Percentiles rank a stretch among this genome's conserved stretches.
phyloP scores from a whole-genome alignment of 1,140 invertebrate genomes.

The Drosophila carrolli region DNA sequence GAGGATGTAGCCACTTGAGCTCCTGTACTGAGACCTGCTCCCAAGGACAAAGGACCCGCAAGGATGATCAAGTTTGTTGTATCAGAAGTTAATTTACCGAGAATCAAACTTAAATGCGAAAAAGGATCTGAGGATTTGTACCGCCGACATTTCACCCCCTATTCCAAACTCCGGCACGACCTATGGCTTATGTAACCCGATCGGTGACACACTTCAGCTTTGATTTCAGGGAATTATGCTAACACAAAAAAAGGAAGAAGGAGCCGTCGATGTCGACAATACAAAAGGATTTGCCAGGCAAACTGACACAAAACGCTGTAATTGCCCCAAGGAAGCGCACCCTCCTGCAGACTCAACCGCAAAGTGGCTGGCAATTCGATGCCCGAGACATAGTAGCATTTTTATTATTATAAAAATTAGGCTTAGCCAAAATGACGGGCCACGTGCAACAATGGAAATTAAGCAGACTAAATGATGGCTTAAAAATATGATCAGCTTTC shows the following conservation, averaged over 20 bases:
- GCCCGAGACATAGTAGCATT: slow-evolving; percentile 42
- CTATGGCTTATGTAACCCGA: slow-evolving; percentile 66
- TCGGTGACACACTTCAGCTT: slow-evolving; percentile 78
- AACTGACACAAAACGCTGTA: slow-evolving; percentile 84
- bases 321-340: slow-evolving; percentile 54
- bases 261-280: slow-evolving; percentile 34
- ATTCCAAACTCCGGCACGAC: slow-evolving; percentile 17
- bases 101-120: slow-evolving; percentile 79
- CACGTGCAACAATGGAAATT: slow-evolving; percentile 63
- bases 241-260: slow-evolving; percentile 35
- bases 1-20: slow-evolving; percentile 69
- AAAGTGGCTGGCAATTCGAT: slow-evolving; percentile 59
- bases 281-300: slow-evolving; percentile 68
- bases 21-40: slow-evolving; percentile 4
- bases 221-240: slow-evolving; percentile 78
- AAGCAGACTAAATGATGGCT: slow-evolving; percentile 33
- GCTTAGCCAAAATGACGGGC: slow-evolving; percentile 59
- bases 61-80: slow-evolving; percentile 39
- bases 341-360: slow-evolving; percentile 44
- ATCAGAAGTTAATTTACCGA: slow-evolving; percentile 82
- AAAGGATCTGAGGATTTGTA: slow-evolving; percentile 58
- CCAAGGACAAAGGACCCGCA: slow-evolving; percentile 61
- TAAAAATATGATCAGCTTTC: slow-evolving; percentile 24
- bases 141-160: slow-evolving; percentile 31
- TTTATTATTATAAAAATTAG: slow-evolving; percentile 82